These are phyloP conservation scores for Pyrgus malvae DNA, from an alignment of 2,888 invertebrate genomes.

Conservation along the genomic window DNA sequence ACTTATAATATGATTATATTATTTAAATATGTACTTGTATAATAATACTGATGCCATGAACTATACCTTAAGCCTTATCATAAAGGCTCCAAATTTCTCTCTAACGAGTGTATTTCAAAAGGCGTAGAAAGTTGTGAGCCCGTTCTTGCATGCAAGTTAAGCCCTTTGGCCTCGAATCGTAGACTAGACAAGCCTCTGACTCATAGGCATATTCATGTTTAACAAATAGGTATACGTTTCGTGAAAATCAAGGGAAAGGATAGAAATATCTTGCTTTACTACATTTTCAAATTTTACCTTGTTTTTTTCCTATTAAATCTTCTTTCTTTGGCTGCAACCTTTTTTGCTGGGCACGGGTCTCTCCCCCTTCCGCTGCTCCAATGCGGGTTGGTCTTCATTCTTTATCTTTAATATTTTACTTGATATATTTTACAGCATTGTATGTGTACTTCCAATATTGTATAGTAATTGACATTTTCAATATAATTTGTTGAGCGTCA, in stretches of 20 bases:
- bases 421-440: no score
- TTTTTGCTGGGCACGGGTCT: no score
- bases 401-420: no score
- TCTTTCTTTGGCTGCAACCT: no score
- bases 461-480: no score
- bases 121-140: conserved; percentile 21
- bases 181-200: conserved; percentile 32
- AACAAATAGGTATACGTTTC: background rate
- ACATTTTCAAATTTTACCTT: no score
- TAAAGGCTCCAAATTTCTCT: background rate
- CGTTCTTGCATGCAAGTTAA: conserved; percentile 15
- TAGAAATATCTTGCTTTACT: background rate
- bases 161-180: conserved; percentile 34
- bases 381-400: no score
- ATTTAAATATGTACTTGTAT: background rate
- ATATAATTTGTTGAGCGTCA: no score
- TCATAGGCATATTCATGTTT: conserved; percentile 23
- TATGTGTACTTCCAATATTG: no score
- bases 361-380: no score
- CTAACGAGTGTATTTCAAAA: conserved; percentile 1
- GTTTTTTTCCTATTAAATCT: no score
- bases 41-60: background rate
- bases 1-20: no score
- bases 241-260: conserved; percentile 12
- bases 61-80: background rate